A percentile compares a stretch with the other conserved stretches of the same genome.
Evolutionary conservation across 2,797 vertebrate genomes (phyloP).

Genomic region (Echeneis naucrates): DNA sequence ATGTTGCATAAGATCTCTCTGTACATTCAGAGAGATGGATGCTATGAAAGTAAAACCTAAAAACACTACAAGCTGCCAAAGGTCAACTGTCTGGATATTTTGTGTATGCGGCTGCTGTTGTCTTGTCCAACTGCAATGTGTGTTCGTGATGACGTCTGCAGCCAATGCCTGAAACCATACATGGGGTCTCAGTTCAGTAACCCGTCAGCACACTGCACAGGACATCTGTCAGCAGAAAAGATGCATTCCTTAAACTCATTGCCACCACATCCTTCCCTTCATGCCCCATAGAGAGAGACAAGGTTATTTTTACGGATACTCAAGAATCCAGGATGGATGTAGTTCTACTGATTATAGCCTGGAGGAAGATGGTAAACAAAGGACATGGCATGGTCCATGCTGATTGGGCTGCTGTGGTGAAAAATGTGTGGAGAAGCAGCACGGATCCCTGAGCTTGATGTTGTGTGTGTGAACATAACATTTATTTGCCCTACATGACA

Average conservation of each 20-base stretch:
- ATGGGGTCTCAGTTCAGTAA: slow-evolving; percentile 41
- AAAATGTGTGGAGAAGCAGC: slow-evolving; percentile 40
- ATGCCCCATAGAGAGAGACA: slow-evolving; percentile 46
- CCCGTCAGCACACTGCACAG: slow-evolving; percentile 64
- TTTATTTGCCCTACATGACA: slow-evolving; percentile 9
- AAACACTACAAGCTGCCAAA: neutral
- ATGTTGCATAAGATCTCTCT: slow-evolving; percentile 15
- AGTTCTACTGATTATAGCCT: slow-evolving; percentile 65
- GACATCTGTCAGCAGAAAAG: slow-evolving; percentile 80
- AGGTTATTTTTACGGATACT: slow-evolving; percentile 68
- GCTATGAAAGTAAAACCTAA: neutral
- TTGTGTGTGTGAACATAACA: neutral
- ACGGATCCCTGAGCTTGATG: slow-evolving; percentile 23
- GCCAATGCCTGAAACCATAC: slow-evolving; percentile 5
- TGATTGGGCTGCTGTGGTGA: slow-evolving; percentile 46
- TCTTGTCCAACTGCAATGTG: slow-evolving; percentile 35
- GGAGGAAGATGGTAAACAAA: slow-evolving; percentile 70
- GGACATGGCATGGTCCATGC: slow-evolving; percentile 35
- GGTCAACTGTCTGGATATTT: slow-evolving; percentile 13
- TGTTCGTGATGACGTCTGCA: slow-evolving; percentile 4
- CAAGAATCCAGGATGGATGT: slow-evolving; percentile 69
- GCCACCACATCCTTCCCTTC: slow-evolving; percentile 81
- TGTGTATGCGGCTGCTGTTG: slow-evolving; percentile 17
- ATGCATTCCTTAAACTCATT: slow-evolving; percentile 67
- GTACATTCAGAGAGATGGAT: neutral